These are phyloP conservation scores for Phengaris alcon DNA, from an alignment of 2,888 invertebrate genomes.

Conservation along the genomic window DNA sequence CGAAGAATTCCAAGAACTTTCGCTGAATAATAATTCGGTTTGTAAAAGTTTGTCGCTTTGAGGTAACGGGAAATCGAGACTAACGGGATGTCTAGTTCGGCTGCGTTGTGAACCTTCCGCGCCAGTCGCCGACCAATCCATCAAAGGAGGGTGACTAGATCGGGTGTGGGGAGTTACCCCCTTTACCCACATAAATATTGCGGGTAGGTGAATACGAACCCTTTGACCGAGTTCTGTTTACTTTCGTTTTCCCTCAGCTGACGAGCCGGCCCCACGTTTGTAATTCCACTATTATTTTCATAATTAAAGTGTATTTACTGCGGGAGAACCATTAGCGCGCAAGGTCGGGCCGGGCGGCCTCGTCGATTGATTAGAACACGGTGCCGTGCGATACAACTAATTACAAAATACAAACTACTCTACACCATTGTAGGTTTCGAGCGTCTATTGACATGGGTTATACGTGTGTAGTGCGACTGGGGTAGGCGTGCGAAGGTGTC, in stretches of 20 bases:
- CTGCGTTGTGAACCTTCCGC: conserved; percentile 72
- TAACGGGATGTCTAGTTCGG: conserved; percentile 66
- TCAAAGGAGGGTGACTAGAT: conserved; percentile 75
- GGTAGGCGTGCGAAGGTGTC: conserved; percentile 24
- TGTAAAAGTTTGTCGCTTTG: conserved; percentile 64
- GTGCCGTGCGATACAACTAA: neutral
- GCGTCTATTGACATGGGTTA: neutral
- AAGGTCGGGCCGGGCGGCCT: neutral
- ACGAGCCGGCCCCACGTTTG: conserved; percentile 69
- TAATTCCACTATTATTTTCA: conserved; percentile 74
- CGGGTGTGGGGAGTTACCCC: conserved; percentile 68
- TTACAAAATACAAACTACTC: conserved; percentile 3
- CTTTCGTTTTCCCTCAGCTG: conserved; percentile 81
- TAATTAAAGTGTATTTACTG: conserved; percentile 73
- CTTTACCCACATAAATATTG: conserved; percentile 78
- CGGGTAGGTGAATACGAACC: conserved; percentile 79
- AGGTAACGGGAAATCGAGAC: conserved; percentile 68
- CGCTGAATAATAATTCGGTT: conserved; percentile 69
- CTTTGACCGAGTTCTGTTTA: conserved; percentile 81
- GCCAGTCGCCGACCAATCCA: conserved; percentile 78
- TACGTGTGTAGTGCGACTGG: neutral
- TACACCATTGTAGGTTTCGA: neutral
- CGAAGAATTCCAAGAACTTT: conserved; percentile 70
- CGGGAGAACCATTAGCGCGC: conserved; percentile 41
- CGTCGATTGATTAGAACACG: conserved; percentile 17